phyloP scores from a whole-genome alignment of 2,113 vertebrate genomes.

The Tetrao urogallus region DNA sequence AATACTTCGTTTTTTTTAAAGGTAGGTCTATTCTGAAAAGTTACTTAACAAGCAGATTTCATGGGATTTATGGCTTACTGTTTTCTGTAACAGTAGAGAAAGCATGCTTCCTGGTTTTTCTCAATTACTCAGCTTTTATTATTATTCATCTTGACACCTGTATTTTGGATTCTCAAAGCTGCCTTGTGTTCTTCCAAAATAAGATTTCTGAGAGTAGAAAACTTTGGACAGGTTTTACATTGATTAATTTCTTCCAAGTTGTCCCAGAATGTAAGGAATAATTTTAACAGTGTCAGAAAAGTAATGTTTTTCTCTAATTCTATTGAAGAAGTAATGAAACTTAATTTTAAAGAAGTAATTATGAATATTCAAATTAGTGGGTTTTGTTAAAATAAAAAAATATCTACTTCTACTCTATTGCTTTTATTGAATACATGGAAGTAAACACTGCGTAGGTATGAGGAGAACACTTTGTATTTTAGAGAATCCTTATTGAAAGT shows the following conservation, averaged over 20 bases:
- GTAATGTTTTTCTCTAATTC: not conserved
- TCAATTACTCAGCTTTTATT: not conserved
- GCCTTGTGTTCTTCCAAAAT: not conserved
- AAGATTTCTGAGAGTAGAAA: not conserved
- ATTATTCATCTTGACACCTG: not conserved
- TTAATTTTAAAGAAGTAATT: not conserved
- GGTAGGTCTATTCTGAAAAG: not conserved
- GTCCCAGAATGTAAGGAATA: not conserved
- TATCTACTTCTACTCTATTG: not conserved
- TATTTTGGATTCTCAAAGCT: not conserved
- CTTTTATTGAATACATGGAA: not conserved
- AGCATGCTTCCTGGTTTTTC: not conserved
- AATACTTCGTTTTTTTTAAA: not conserved
- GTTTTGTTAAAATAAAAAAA: not conserved
- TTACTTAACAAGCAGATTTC: not conserved
- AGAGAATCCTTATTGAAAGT: not conserved
- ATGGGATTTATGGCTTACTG: not conserved
- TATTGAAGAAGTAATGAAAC: not conserved
- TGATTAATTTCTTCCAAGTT: not conserved
- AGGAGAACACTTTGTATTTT: not conserved
- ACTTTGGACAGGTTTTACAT: not conserved
- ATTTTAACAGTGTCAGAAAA: not conserved
- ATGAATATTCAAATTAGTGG: not conserved
- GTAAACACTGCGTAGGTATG: not conserved
- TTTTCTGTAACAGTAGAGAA: not conserved